These are phyloP conservation scores for Trinectes maculatus DNA, from an alignment of 2,113 vertebrate species.

Conservation along the genomic window DNA sequence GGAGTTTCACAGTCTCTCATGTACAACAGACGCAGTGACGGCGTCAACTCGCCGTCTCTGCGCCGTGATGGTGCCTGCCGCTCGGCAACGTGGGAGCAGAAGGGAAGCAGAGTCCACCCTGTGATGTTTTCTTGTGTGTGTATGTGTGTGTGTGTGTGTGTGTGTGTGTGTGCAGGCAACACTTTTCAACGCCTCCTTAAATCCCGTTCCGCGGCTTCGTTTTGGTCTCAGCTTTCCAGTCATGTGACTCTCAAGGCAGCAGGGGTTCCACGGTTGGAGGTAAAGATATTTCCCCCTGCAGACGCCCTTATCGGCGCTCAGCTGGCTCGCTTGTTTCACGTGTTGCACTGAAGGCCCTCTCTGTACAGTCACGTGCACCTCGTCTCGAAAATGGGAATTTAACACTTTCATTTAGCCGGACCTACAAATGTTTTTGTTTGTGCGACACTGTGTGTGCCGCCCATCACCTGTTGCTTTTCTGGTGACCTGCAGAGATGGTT, in stretches of 20 bases:
- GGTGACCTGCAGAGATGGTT: constrained; percentile 4
- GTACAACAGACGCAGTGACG: constrained; percentile 56
- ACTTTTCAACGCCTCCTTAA: constrained; percentile 46
- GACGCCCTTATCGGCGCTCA: constrained; percentile 27
- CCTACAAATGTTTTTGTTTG: neutral
- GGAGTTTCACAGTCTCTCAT: constrained; percentile 75
- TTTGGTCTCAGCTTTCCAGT: constrained; percentile 44
- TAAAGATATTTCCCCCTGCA: constrained; percentile 16
- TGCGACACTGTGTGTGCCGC: neutral
- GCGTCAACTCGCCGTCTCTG: constrained; percentile 55
- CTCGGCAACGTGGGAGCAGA: constrained; percentile 61
- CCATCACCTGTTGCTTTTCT: constrained; percentile 3
- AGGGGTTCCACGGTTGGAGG: constrained; percentile 48
- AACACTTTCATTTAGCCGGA: neutral
- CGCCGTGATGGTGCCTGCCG: constrained; percentile 56
- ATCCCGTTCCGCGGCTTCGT: constrained; percentile 41
- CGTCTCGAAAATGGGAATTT: constrained; percentile 21
- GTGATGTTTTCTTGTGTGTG: constrained; percentile 35
- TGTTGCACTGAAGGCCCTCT: constrained; percentile 15
- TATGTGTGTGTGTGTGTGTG: constrained; percentile 19
- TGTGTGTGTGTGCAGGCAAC: constrained; percentile 32
- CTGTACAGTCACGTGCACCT: constrained; percentile 38
- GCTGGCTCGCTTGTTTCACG: constrained; percentile 34
- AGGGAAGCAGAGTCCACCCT: constrained; percentile 62
- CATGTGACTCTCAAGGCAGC: constrained; percentile 33